A percentile compares a stretch with the other conserved stretches of the same genome.
phyloP scores from a whole-genome alignment of 2,888 invertebrate genomes.

The Lottia gigantea region DNA sequence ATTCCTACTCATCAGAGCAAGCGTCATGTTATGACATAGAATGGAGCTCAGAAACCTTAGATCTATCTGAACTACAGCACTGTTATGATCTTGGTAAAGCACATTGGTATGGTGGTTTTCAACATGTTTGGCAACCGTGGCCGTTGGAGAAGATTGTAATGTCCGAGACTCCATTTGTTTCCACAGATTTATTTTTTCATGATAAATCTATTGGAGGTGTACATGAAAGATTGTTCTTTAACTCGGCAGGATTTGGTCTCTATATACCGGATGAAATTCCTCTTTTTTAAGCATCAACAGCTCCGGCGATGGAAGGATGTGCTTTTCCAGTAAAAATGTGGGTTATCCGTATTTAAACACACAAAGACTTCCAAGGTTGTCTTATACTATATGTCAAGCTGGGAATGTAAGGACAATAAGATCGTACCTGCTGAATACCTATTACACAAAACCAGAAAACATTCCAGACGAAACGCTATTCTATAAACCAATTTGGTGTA shows the following conservation, averaged over 20 bases:
- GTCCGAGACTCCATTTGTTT: slow-evolving; percentile 40
- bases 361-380: slow-evolving; percentile 32
- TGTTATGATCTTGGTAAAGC: slow-evolving; percentile 36
- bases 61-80: slow-evolving; percentile 31
- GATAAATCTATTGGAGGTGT: slow-evolving; percentile 62
- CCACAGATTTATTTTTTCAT: slow-evolving; percentile 44
- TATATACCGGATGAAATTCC: slow-evolving; percentile 76
- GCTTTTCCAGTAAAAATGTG: slow-evolving; percentile 37
- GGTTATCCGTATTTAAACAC: slow-evolving; percentile 45
- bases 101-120: slow-evolving; percentile 87
- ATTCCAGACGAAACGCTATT: slow-evolving; percentile 79
- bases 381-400: slow-evolving; percentile 49
- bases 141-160: slow-evolving; percentile 75
- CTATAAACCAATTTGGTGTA: slow-evolving; percentile 43
- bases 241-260: slow-evolving; percentile 78
- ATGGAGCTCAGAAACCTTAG: slow-evolving; percentile 32
- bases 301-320: slow-evolving; percentile 60
- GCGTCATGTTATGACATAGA: slow-evolving; percentile 37
- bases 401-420: slow-evolving; percentile 41
- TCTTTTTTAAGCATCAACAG: slow-evolving; percentile 84
- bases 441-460: slow-evolving; percentile 71
- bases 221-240: slow-evolving; percentile 73
- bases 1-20: not conserved
- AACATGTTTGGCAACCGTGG: slow-evolving; percentile 83
- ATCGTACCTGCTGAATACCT: slow-evolving; percentile 72